A percentile compares a stretch with the other conserved stretches of the same genome.
phyloP scores from a whole-genome alignment of 2,113 vertebrate species.

The Probosciger aterrimus region DNA sequence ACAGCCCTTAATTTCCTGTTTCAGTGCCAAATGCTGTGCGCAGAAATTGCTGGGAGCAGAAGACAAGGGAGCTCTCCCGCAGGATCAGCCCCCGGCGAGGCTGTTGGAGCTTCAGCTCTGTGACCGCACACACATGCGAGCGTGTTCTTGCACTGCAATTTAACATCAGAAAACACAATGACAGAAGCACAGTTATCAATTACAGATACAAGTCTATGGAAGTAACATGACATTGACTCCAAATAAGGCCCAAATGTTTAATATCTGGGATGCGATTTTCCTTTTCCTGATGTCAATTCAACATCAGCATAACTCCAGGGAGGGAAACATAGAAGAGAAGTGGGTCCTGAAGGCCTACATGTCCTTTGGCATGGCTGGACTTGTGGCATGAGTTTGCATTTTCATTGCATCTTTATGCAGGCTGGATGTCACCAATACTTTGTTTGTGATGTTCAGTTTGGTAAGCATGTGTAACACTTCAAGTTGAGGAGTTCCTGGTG shows the following conservation, averaged over 20 bases:
- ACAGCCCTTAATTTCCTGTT: conserved; percentile 76
- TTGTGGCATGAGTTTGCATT: accelerated
- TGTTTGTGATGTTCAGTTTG: neutral
- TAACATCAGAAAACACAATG: neutral
- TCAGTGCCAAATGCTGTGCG: neutral
- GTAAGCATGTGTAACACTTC: neutral
- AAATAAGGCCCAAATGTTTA: neutral
- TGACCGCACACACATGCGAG: neutral
- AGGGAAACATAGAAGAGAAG: neutral
- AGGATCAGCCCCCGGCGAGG: neutral
- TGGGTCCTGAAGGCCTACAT: neutral
- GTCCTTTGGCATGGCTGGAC: neutral
- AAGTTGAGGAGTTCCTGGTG: neutral
- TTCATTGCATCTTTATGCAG: neutral
- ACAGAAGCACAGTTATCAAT: neutral
- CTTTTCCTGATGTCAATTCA: neutral
- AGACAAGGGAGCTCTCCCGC: neutral
- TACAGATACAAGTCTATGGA: neutral
- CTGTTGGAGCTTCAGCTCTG: neutral
- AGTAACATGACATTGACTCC: neutral
- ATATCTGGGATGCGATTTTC: neutral
- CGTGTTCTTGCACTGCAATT: neutral
- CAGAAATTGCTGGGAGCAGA: conserved; percentile 18
- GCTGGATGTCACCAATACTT: neutral
- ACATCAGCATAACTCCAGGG: neutral